Evolutionary conservation across 2,113 vertebrate species (phyloP), one percentile per base, ranked within the genome.

Genomic region (Anhinga rufa): DNA sequence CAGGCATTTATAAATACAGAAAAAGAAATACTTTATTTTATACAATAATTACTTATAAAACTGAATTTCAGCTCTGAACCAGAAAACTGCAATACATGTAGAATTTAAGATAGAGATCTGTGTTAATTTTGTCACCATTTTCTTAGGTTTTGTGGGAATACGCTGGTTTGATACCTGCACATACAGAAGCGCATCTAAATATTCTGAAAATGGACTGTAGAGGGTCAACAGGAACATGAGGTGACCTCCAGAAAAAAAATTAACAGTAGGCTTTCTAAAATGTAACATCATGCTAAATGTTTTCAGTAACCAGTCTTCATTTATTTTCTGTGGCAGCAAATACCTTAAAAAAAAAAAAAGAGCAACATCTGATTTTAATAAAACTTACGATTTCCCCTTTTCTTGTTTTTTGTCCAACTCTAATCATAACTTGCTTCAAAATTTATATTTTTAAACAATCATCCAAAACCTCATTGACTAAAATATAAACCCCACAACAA

Each of bases 401-500:
- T 92, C 78, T 86, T 97, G 88, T 97, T 98, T 96, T 97, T 94
- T 97, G 92, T 95, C 96, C 92, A 95, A 96, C 78, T 96, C 95
- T 92, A 98, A 98, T 97, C 91, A 95, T 84, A 97, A 96, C 92
- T 95, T 97, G 89, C 94, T 94, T 94, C 91, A 98, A 96, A 81
- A 61, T 94, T 98, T 97, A 80, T 94, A 97, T 86, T 97, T 98
- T 98, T 92, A 97, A 93, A 97, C 92, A 97, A 92, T 85, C 93
- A 97, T 91, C 82, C 94, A 94, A 97, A 98, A 97, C 96, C 95
- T 97, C 94, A 93, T 1, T 92, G 92, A 97, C 95, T 98, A 97
- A 97, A 98, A 97, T 81, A 96, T 22, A 97, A 97, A 95, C 76
- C 82, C 92, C 95, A 97, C 92, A 96, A 96, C 88, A 98, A 97